Evolutionary conservation across 2,797 vertebrate species (phyloP).

Genomic region (Periophthalmus magnuspinnatus): DNA sequence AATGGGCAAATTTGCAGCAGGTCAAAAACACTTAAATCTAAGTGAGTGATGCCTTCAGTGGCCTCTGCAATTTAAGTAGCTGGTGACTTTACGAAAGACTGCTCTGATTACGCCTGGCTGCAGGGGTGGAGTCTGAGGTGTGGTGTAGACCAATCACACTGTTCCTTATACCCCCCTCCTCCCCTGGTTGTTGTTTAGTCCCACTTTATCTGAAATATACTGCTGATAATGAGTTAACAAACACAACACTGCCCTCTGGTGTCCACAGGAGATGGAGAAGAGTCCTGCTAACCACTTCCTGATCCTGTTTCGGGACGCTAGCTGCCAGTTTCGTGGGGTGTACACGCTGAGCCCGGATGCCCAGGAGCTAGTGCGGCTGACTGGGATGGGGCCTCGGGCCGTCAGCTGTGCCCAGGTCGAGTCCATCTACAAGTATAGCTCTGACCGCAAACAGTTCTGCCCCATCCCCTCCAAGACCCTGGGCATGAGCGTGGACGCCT

Average conservation of each 20-base stretch:
- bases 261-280: conserved; percentile 87
- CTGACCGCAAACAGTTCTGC: conserved; percentile 91
- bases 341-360: conserved; percentile 84
- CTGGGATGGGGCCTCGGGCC: conserved; percentile 81
- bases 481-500: conserved; percentile 90
- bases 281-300: conserved; percentile 91
- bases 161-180: no score
- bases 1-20: no score
- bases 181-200: no score
- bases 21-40: no score
- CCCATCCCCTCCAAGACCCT: conserved; percentile 89
- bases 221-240: not conserved
- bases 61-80: no score
- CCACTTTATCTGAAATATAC: no score
- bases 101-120: no score
- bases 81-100: no score
- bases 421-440: conserved; percentile 91
- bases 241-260: not conserved
- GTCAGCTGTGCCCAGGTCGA: conserved; percentile 82
- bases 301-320: conserved; percentile 88
- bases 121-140: no score
- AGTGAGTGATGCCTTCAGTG: no score
- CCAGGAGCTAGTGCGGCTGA: conserved; percentile 82
- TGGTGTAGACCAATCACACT: no score
- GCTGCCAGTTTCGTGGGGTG: conserved; percentile 89